Base-by-base conservation (phyloP, 2,113 vertebrate genomes). In the Rhipidura dahli region DNA sequence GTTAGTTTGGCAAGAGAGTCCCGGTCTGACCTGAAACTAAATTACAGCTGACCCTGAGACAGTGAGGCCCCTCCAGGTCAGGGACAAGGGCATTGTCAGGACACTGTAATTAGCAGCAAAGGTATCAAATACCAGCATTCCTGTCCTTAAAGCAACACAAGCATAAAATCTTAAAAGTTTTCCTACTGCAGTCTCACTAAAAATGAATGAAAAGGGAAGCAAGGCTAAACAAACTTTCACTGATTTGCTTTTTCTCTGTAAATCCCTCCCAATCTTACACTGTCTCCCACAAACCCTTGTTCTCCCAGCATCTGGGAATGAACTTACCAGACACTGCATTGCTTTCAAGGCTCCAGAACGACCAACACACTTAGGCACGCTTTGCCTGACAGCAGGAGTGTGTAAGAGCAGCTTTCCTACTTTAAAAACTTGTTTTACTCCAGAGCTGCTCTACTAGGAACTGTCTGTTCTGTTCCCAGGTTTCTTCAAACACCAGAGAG, bases 11-110 rank as follows among this genome's bases (percentile, higher is more conserved):
- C 89, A 94, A 93, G 90, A 89, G 95, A 95, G 87, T 97, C 79
- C 96, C 89, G 76, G 71, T 94, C 95, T 97, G 97, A 97, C 97
- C 96, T 96, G 90, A 94, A 96, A 93, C 96, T 94, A 96, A 97
- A 97, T 97, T 96, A 95, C 88, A 93, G 80, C 97, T 96, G 97
- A 96, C 97, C 94, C 95, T 96, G 93, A 96, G 96, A 89, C 80
- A 90, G 86, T 27, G 93, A 96, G 96, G 96, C 93, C 96, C 96
- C 95, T 93, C 71, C 89, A 81, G 97, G 95, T 97, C 96, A 97
- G 96, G 93, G 94, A 94, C 96, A 96, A 97, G 96, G 97, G 96
- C 95, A 92, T 95, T 95, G 92, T 95, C 94, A 96, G 94, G 95
- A 96, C 94, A 95, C 91, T 94, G 90, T 97, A 96, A 96, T 96